Evolutionary conservation across 2,888 invertebrate species (phyloP).

Genomic region (Troglohyphantes excavatus): DNA sequence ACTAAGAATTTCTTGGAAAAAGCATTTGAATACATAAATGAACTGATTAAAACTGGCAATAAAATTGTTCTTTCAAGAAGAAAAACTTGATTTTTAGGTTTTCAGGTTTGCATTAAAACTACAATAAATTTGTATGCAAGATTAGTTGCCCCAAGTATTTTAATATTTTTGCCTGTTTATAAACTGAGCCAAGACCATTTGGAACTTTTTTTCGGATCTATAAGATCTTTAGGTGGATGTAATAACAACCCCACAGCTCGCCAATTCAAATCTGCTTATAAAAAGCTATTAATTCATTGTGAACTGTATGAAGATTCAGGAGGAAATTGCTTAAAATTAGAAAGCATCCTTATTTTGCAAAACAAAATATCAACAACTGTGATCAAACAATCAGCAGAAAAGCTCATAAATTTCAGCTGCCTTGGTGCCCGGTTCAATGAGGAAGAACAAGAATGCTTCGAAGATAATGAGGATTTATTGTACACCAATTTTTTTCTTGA

Average conservation of each 20-base stretch:
- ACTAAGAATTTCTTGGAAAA: background rate
- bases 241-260: constrained; percentile 26
- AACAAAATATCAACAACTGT: too few species aligned
- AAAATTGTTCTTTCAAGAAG: background rate
- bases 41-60: background rate
- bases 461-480: too few species aligned
- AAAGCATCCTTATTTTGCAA: too few species aligned
- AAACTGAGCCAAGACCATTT: background rate
- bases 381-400: too few species aligned
- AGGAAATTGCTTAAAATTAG: too few species aligned
- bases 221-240: constrained; percentile 3
- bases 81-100: background rate
- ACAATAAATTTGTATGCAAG: background rate
- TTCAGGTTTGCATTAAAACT: background rate
- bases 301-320: too few species aligned
- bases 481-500: too few species aligned
- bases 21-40: background rate
- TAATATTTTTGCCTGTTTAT: background rate
- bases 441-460: too few species aligned
- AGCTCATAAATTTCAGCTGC: too few species aligned
- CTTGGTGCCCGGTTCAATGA: too few species aligned
- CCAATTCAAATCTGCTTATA: constrained; percentile 18
- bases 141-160: background rate
- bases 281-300: too few species aligned
- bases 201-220: background rate